Evolutionary conservation across 1,140 invertebrate species (phyloP).

Genomic region (Paracyclopina nana): DNA sequence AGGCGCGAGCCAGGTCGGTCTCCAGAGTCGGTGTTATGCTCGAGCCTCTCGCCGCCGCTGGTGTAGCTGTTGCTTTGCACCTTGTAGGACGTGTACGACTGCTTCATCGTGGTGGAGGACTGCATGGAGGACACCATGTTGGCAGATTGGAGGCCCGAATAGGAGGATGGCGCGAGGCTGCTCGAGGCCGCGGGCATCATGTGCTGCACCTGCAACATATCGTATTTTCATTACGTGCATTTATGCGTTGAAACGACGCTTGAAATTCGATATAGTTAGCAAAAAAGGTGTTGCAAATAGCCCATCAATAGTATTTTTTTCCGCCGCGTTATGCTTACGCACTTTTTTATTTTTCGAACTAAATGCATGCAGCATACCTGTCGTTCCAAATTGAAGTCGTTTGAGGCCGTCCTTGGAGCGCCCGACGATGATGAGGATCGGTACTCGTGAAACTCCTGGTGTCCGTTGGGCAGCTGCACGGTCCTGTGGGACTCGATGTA

Average conservation of each 20-base stretch:
- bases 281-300: no score
- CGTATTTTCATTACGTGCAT: no score
- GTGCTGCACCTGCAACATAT: no score
- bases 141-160: not conserved
- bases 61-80: not conserved
- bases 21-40: not conserved
- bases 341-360: no score
- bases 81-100: not conserved
- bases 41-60: not conserved
- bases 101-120: not conserved
- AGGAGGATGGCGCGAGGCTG: not conserved
- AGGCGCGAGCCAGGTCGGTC: slow-evolving; percentile 6
- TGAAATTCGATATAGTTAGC: no score
- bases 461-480: not conserved
- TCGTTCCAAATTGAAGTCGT: slow-evolving; percentile 7
- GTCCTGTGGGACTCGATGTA: slow-evolving; percentile 10
- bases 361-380: no score
- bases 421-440: not conserved
- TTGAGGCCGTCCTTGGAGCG: not conserved
- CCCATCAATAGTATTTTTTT: no score
- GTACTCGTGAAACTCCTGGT: slow-evolving; percentile 5
- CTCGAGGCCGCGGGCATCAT: slow-evolving; percentile 1
- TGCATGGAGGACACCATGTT: slow-evolving; percentile 12
- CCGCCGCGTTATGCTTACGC: no score
- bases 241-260: no score